phyloP scores from a whole-genome alignment of 2,113 vertebrate species.

The Speoplatyrhinus poulsoni region DNA sequence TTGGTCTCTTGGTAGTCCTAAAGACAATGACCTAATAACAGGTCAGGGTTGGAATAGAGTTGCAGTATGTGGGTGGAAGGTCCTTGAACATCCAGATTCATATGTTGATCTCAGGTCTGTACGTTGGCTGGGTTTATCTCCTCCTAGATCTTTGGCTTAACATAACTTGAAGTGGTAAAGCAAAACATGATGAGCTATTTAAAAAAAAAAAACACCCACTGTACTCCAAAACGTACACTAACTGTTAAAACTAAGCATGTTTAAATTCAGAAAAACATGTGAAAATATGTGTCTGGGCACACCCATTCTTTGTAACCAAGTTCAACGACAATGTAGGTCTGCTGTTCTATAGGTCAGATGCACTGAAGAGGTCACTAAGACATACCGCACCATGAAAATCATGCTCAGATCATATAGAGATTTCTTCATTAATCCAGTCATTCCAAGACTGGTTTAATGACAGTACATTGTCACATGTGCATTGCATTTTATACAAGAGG shows the following conservation, averaged over 20 bases:
- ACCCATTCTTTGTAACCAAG: background rate
- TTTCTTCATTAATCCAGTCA: background rate
- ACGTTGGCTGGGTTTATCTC: background rate
- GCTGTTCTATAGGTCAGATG: too few species aligned
- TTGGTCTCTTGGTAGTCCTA: slow-evolving; percentile 8
- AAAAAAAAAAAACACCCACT: too few species aligned
- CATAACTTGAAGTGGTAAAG: too few species aligned
- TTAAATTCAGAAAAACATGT: background rate
- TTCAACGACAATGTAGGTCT: too few species aligned
- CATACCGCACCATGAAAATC: background rate
- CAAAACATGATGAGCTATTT: too few species aligned
- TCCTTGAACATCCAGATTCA: background rate
- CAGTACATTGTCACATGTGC: background rate
- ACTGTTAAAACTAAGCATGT: background rate
- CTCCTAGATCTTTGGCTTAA: slow-evolving; percentile 14
- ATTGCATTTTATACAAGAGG: background rate
- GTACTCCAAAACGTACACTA: too few species aligned
- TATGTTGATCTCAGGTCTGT: slow-evolving; percentile 10
- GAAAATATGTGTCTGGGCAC: background rate
- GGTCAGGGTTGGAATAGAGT: background rate
- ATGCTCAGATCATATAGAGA: background rate
- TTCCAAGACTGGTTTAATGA: background rate
- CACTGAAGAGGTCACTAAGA: background rate
- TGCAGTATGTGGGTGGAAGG: background rate
- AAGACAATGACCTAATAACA: too few species aligned